Evolutionary conservation across 1,140 invertebrate genomes (phyloP).

Genomic region (Odontomachus brunneus): DNA sequence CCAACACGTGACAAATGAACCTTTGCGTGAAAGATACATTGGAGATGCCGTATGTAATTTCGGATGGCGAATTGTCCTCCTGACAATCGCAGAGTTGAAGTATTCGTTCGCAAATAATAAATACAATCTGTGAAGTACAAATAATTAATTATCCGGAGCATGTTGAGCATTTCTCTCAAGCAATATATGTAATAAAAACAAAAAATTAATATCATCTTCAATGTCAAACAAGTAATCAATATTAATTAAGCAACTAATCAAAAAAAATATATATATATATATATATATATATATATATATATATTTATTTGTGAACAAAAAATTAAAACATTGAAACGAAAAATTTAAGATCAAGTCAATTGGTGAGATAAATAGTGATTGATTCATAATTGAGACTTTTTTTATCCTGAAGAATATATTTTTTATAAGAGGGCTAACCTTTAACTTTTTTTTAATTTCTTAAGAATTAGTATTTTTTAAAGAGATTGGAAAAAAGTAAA

Average conservation of each 20-base stretch:
- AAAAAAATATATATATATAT: too few relatives aligned
- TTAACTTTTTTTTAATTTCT: too few relatives aligned
- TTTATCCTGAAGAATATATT: too few relatives aligned
- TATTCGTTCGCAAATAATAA: slow-evolving; percentile 91
- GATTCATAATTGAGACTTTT: too few relatives aligned
- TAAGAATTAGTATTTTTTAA: too few relatives aligned
- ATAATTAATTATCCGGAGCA: neutral
- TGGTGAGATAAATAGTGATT: too few relatives aligned
- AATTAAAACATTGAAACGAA: slow-evolving; percentile 67
- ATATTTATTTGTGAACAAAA: too few relatives aligned
- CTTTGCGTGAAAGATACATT: slow-evolving; percentile 83
- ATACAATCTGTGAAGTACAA: slow-evolving; percentile 87
- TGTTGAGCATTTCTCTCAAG: neutral
- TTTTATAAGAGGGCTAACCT: too few relatives aligned
- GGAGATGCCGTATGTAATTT: slow-evolving; percentile 80
- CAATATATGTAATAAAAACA: neutral
- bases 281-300: too few relatives aligned
- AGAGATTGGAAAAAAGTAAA: too few relatives aligned
- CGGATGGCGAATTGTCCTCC: slow-evolving; percentile 83
- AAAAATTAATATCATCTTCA: neutral
- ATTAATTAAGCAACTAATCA: too few relatives aligned
- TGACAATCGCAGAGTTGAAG: slow-evolving; percentile 89
- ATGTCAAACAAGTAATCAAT: too few relatives aligned
- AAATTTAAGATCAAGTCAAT: neutral
- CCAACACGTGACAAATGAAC: slow-evolving; percentile 82